Evolutionary conservation across 1,140 invertebrate genomes (phyloP).

Genomic region (Arctopsyche grandis): DNA sequence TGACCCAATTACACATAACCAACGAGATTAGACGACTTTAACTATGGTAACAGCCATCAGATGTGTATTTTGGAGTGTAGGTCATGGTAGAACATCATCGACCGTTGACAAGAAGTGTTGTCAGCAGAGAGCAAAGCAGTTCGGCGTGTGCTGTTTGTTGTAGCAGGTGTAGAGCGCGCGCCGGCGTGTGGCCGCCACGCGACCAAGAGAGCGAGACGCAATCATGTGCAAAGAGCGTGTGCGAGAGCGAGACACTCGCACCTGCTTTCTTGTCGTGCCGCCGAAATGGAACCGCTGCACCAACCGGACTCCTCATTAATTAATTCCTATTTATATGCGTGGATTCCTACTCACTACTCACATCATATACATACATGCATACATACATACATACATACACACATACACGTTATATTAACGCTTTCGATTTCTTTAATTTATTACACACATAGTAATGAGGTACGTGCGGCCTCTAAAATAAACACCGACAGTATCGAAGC

Average conservation of each 20-base stretch:
- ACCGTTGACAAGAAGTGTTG: not conserved
- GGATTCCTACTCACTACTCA: not conserved
- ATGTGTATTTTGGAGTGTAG: too few species aligned
- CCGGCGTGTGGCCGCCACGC: slow-evolving; percentile 45
- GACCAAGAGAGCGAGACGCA: slow-evolving; percentile 30
- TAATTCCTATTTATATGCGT: not conserved
- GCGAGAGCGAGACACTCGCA: not conserved
- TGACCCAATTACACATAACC: too few species aligned
- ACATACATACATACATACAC: not conserved
- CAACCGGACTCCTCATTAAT: not conserved
- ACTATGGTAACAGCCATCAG: too few species aligned
- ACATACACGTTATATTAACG: too few species aligned
- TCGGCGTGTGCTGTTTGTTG: not conserved
- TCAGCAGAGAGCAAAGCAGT: not conserved
- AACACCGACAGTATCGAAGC: too few species aligned
- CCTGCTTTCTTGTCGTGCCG: not conserved
- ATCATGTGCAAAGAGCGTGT: not conserved
- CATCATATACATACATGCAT: not conserved
- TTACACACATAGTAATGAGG: too few species aligned
- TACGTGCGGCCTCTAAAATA: too few species aligned
- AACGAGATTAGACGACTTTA: not conserved
- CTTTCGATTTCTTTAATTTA: too few species aligned
- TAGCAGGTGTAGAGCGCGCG: slow-evolving; percentile 22
- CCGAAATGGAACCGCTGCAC: not conserved
- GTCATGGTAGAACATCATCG: too few species aligned